Conservation (phyloP, 2,888 invertebrate species). For the Sinopyrophorus schimmeli region DNA sequence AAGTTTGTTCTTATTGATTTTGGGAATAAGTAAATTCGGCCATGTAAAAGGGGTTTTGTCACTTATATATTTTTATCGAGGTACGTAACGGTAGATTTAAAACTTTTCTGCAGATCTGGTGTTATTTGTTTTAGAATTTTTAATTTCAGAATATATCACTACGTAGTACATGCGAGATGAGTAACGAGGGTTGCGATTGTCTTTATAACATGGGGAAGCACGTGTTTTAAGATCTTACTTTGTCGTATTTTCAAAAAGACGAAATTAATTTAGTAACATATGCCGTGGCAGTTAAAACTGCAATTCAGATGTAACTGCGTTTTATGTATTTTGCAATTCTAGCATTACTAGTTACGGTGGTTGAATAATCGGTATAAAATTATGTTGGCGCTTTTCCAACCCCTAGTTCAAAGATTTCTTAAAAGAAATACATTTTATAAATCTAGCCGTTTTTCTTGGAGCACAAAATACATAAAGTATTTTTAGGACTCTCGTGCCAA, state of each 20-base stretch:
- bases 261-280: not conserved
- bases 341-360: not conserved
- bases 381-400: conserved; percentile 5
- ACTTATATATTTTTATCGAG: conserved; percentile 8
- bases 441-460: too few relatives aligned
- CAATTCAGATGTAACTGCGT: not conserved
- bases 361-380: conserved; percentile 7
- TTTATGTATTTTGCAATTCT: not conserved
- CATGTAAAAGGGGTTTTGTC: conserved; percentile 2
- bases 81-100: conserved; percentile 6
- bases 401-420: not conserved
- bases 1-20: too few relatives aligned
- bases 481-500: too few relatives aligned
- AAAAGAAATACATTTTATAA: conserved; percentile 2
- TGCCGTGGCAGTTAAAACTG: not conserved
- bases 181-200: conserved; percentile 5
- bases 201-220: conserved; percentile 6
- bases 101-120: conserved; percentile 10
- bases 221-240: conserved; percentile 4
- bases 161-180: conserved; percentile 9
- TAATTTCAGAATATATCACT: conserved; percentile 9
- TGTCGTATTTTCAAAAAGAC: not conserved
- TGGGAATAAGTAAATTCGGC: too few relatives aligned
- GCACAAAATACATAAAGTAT: too few relatives aligned
- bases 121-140: conserved; percentile 10